phyloP scores from a whole-genome alignment of 1,140 invertebrate species.

The Saccostrea cuccullata region DNA sequence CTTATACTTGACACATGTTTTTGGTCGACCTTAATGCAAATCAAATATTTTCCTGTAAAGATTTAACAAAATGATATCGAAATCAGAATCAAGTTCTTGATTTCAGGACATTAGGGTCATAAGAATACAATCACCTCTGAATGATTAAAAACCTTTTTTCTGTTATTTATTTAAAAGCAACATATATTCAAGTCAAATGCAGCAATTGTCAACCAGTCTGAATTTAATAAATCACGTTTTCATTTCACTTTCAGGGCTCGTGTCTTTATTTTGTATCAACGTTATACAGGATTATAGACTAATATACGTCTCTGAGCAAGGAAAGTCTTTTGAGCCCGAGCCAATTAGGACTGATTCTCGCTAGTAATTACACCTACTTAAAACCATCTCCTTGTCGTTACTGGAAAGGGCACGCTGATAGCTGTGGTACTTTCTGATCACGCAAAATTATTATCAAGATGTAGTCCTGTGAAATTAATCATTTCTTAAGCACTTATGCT shows the following conservation, averaged over 20 bases:
- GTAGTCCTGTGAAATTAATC: conserved; percentile 6
- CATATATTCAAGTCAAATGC: too few relatives aligned
- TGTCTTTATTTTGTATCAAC: background rate
- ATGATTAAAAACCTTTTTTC: too few relatives aligned
- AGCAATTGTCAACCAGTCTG: too few relatives aligned
- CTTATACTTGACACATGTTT: too few relatives aligned
- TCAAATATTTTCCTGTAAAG: too few relatives aligned
- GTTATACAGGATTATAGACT: conserved; percentile 18
- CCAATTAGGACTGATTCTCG: conserved; percentile 22
- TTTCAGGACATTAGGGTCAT: too few relatives aligned
- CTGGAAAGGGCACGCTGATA: background rate
- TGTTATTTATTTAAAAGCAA: too few relatives aligned
- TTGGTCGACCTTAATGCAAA: too few relatives aligned
- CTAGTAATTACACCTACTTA: conserved; percentile 37
- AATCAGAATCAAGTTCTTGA: too few relatives aligned
- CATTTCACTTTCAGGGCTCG: background rate
- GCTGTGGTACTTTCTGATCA: background rate
- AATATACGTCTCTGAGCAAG: background rate
- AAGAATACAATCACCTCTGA: too few relatives aligned
- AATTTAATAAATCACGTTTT: background rate
- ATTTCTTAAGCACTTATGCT: background rate
- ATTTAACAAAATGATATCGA: too few relatives aligned
- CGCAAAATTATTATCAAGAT: conserved; percentile 10
- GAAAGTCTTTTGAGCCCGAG: background rate
- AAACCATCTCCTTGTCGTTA: background rate